These are phyloP conservation scores for Alethe castanea DNA, from an alignment of 2,113 vertebrate genomes.

Conservation along the genomic window DNA sequence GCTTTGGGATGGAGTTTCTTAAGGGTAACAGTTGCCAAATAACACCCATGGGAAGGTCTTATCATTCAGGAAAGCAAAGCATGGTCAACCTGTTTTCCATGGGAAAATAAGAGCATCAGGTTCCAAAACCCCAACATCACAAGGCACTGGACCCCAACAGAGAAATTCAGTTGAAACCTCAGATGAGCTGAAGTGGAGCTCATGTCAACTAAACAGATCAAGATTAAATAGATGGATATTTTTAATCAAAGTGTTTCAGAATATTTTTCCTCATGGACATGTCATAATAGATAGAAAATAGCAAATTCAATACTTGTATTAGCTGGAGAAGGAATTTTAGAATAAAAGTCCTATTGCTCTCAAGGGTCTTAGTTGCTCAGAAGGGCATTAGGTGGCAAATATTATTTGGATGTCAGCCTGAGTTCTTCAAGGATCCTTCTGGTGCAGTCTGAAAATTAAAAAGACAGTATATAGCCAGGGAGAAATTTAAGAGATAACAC, in stretches of 20 bases:
- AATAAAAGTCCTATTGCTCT: background rate
- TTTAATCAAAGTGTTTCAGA: background rate
- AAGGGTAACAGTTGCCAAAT: background rate
- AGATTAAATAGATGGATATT: background rate
- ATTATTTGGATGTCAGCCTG: background rate
- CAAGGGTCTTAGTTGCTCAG: background rate
- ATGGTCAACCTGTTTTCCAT: background rate
- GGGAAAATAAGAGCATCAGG: background rate
- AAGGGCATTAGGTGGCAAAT: background rate
- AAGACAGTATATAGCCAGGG: background rate
- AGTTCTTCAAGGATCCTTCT: background rate
- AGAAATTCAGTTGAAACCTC: background rate
- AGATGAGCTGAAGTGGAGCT: background rate
- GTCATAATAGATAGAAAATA: background rate
- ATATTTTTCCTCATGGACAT: background rate
- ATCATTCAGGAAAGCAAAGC: background rate
- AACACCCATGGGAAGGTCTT: background rate
- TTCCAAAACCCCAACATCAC: background rate
- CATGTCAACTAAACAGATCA: background rate
- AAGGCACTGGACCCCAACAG: background rate
- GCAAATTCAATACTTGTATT: background rate
- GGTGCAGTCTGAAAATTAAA: background rate
- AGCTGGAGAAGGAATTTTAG: background rate
- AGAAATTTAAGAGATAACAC: background rate
- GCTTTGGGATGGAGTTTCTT: background rate